A percentile compares a stretch with the other conserved stretches of the same genome.
These are phyloP conservation scores for Pissodes strobi DNA, from an alignment of 1,140 invertebrate genomes.

Conservation along the genomic window DNA sequence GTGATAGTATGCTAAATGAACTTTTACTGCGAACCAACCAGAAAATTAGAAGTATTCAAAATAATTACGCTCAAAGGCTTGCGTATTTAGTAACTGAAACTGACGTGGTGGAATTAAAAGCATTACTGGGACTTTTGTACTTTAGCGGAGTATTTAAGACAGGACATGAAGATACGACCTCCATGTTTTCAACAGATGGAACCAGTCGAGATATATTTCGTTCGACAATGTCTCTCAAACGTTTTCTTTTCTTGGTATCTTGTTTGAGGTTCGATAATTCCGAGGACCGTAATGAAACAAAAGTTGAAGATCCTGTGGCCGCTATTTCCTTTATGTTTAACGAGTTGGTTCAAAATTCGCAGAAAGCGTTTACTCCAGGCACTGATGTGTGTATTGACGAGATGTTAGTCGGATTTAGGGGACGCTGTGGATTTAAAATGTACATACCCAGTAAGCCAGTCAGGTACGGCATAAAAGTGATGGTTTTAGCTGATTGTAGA, in stretches of 20 bases:
- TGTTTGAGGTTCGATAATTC: slow-evolving; percentile 7
- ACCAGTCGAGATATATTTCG: slow-evolving; percentile 31
- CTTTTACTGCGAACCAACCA: no score
- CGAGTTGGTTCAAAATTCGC: slow-evolving; percentile 2
- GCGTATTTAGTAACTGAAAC: no score
- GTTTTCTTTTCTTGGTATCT: slow-evolving; percentile 4
- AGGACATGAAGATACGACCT: slow-evolving; percentile 3
- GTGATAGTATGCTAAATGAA: no score
- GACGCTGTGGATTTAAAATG: slow-evolving; percentile 8
- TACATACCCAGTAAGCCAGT: slow-evolving; percentile 30
- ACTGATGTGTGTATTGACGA: slow-evolving; percentile 21
- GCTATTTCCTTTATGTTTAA: slow-evolving; percentile 9
- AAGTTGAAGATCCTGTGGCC: not conserved
- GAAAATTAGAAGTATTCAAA: no score
- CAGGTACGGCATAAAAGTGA: slow-evolving; percentile 34
- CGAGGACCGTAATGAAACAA: not conserved
- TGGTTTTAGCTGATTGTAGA: slow-evolving; percentile 28
- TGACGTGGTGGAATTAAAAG: slow-evolving; percentile 21
- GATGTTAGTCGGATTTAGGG: slow-evolving; percentile 22
- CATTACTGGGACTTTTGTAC: slow-evolving; percentile 22
- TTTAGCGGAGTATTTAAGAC: slow-evolving; percentile 21
- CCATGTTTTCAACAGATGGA: slow-evolving; percentile 25
- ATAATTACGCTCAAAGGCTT: no score
- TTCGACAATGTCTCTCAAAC: not conserved
- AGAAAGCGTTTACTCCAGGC: not conserved